Evolutionary conservation across 2,888 invertebrate genomes (phyloP), one percentile per base, ranked within the genome.

Genomic region (Parnassius orleans): DNA sequence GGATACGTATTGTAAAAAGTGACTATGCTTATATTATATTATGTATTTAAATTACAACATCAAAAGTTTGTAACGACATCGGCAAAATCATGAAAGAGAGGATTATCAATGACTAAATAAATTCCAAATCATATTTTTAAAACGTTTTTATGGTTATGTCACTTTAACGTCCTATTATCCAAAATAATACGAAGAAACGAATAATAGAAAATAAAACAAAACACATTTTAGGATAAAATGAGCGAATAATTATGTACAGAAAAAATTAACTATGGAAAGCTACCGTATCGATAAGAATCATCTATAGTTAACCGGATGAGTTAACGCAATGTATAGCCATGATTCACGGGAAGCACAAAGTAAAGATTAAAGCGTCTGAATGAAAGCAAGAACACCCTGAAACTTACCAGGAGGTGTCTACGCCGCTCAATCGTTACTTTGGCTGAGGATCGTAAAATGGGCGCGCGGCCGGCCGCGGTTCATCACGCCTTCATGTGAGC

Each of bases 391-490:
- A 88, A 86, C 92, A 91, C 91, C 92, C 90, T 86, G 90, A 82
- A 80, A 92, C 92, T 92, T 92, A 92, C 92, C 92, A 83, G 86
- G 82, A 89, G 86, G 90, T 89, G 90, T 90, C 80, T 86, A 48
- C 82, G 83, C 82, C 80, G 86, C 84, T 90, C 90, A 88, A 91
- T 88, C 87, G 83, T 89, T 90, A 91, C 89, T 90, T 90, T 88
- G 90, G 83, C 87, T 86, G 86, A 76, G 81, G 79, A 86, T 75
- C 78, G 74, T 83, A 81, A 77, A 80, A 84, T 73, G 80, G 14
- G 77, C 76, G 78, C 80, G 87, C 88, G 90, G 88, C 87, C 90
- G 89, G 89, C 90, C 90, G 90, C 88, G 88, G 79, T 79, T 83
- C 88, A 79, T 87, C 91, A 87, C 86, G 84, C 86, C 89, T 85